Evolutionary conservation across 2,113 vertebrate genomes (phyloP).

Genomic region (Alligator sinensis): DNA sequence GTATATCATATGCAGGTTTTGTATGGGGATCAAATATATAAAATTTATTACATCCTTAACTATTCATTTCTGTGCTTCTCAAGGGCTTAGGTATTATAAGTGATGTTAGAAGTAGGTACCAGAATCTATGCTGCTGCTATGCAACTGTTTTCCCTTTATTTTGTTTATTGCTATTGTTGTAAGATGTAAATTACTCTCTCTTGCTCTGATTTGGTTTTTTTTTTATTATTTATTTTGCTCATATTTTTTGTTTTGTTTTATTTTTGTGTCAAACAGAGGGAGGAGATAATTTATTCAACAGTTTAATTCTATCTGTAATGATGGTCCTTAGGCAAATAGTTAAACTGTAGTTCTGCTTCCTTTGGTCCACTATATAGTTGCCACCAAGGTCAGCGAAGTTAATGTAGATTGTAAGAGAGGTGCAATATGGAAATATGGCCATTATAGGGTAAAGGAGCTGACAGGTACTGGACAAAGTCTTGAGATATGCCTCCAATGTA

Average conservation of each 20-base stretch:
- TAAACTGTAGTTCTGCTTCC: neutral
- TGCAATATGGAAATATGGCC: too few species aligned
- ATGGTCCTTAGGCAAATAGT: neutral
- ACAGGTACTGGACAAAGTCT: too few species aligned
- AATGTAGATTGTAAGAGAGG: too few species aligned
- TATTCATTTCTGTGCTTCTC: slow-evolving; percentile 47
- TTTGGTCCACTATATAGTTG: neutral
- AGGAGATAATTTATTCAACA: neutral
- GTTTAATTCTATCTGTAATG: neutral
- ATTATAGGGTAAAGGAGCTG: too few species aligned
- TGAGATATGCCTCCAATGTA: too few species aligned
- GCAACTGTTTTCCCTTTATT: slow-evolving; percentile 43
- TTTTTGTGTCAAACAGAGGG: neutral
- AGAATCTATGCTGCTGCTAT: slow-evolving; percentile 36
- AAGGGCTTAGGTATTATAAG: slow-evolving; percentile 48
- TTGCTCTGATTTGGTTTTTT: neutral
- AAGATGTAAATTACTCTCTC: slow-evolving; percentile 33
- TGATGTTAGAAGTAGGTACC: neutral
- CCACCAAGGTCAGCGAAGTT: neutral
- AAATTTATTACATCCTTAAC: slow-evolving; percentile 59
- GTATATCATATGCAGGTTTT: neutral
- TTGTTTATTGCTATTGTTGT: slow-evolving; percentile 26
- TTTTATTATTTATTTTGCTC: neutral
- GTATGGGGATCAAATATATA: slow-evolving; percentile 39
- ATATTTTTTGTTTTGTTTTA: neutral